Conservation (phyloP, 23 tunicate genomes). For the Aplidium turbinatum region DNA sequence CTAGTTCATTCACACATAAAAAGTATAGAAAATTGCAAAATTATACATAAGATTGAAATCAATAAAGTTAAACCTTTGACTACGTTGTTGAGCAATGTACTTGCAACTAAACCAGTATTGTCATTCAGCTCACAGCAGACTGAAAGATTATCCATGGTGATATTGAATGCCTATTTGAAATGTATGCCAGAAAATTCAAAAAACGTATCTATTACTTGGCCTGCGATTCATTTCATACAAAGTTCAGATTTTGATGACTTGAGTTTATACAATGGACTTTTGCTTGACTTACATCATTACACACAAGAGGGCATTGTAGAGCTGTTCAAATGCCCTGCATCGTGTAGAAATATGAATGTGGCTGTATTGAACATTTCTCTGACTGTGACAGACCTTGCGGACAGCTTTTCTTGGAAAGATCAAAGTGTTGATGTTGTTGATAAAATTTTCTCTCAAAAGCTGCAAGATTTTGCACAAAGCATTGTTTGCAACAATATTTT, state of each 20-base stretch:
- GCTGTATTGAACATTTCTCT: slow-evolving; percentile 23
- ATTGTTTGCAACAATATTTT: neutral
- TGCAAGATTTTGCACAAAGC: neutral
- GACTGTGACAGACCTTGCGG: neutral
- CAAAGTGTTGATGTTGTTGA: neutral
- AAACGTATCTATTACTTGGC: neutral
- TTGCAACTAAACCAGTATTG: slow-evolving; percentile 30
- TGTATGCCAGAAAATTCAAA: neutral
- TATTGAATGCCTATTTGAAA: slow-evolving; percentile 10
- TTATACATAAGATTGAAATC: slow-evolving; percentile 24
- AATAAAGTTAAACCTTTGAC: slow-evolving; percentile 9
- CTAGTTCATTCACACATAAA: neutral
- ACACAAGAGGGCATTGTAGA: neutral
- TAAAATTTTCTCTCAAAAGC: neutral
- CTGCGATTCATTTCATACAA: slow-evolving; percentile 11
- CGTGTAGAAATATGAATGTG: neutral
- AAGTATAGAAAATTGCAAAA: neutral
- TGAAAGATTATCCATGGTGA: neutral
- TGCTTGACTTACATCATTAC: slow-evolving; percentile 32
- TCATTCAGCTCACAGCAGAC: neutral
- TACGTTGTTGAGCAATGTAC: neutral
- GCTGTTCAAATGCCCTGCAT: neutral
- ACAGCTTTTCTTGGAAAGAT: neutral
- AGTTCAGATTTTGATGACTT: neutral
- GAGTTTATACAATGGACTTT: slow-evolving; percentile 9